These are phyloP conservation scores for Patella depressa DNA, from an alignment of 2,888 invertebrate species.

Conservation along the genomic window DNA sequence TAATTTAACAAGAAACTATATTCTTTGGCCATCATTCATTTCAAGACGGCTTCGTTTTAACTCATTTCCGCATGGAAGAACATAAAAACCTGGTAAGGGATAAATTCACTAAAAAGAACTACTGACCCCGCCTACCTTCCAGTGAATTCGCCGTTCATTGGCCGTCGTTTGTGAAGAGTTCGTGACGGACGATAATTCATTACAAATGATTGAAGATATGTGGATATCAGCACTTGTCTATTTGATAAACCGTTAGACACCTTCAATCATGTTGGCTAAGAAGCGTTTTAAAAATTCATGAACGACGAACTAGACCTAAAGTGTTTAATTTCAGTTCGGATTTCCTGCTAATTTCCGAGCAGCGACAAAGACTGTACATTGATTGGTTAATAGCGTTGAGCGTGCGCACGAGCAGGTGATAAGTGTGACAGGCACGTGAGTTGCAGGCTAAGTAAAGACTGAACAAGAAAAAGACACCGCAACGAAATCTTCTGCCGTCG, in stretches of 20 bases:
- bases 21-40: neutral
- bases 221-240: conserved; percentile 4
- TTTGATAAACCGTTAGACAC: conserved; percentile 16
- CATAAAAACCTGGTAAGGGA: conserved; percentile 13
- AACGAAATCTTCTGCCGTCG: neutral
- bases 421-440: conserved; percentile 30
- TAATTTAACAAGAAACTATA: conserved; percentile 5
- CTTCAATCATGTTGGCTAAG: conserved; percentile 3
- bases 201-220: conserved; percentile 12
- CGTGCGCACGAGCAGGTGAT: conserved; percentile 28
- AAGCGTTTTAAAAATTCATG: conserved; percentile 39
- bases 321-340: conserved; percentile 36
- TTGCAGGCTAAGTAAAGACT: conserved; percentile 4
- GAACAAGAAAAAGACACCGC: neutral
- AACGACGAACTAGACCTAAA: conserved; percentile 28
- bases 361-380: conserved; percentile 19
- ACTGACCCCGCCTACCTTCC: conserved; percentile 3
- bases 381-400: conserved; percentile 25
- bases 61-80: conserved; percentile 26
- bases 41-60: conserved; percentile 6
- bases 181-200: conserved; percentile 20
- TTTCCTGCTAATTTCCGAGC: conserved; percentile 36
- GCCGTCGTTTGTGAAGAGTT: neutral
- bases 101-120: conserved; percentile 10
- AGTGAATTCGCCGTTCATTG: too few relatives aligned